Evolutionary conservation across 2,888 invertebrate species (phyloP).

Genomic region (Suillia variegata): DNA sequence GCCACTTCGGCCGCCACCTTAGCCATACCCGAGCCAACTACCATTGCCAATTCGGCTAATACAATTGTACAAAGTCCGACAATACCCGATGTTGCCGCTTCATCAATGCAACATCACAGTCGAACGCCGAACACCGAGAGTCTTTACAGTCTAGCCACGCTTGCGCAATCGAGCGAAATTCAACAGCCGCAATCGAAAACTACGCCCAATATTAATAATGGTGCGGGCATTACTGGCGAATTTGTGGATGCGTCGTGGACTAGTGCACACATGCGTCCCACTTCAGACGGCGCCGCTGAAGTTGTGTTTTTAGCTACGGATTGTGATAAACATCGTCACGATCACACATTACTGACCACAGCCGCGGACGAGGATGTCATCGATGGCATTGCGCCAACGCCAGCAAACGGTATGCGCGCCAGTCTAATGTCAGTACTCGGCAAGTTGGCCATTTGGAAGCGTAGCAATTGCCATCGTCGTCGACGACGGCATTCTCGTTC

Average conservation of each 20-base stretch:
- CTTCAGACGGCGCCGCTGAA: slow-evolving; percentile 20
- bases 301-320: no score
- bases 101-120: no score
- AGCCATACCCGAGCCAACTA: slow-evolving; percentile 45
- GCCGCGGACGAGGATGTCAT: slow-evolving; percentile 15
- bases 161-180: slow-evolving; percentile 38
- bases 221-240: slow-evolving; percentile 10
- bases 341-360: slow-evolving; percentile 21
- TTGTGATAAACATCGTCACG: slow-evolving; percentile 2
- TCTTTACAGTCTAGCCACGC: slow-evolving; percentile 47
- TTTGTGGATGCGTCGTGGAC: slow-evolving; percentile 5
- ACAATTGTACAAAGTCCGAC: slow-evolving; percentile 38
- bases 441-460: slow-evolving; percentile 46
- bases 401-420: slow-evolving; percentile 36
- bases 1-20: slow-evolving; percentile 32
- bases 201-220: not conserved
- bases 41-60: slow-evolving; percentile 43
- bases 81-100: slow-evolving; percentile 33
- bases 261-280: not conserved
- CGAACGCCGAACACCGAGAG: slow-evolving; percentile 46
- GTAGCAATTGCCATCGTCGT: slow-evolving; percentile 16
- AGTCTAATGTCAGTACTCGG: slow-evolving; percentile 46
- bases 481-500: slow-evolving; percentile 30
- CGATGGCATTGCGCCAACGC: slow-evolving; percentile 26
- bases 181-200: slow-evolving; percentile 41